Evolutionary conservation across 2,888 invertebrate species (phyloP).

Genomic region (Trissolcus brochymenae): DNA sequence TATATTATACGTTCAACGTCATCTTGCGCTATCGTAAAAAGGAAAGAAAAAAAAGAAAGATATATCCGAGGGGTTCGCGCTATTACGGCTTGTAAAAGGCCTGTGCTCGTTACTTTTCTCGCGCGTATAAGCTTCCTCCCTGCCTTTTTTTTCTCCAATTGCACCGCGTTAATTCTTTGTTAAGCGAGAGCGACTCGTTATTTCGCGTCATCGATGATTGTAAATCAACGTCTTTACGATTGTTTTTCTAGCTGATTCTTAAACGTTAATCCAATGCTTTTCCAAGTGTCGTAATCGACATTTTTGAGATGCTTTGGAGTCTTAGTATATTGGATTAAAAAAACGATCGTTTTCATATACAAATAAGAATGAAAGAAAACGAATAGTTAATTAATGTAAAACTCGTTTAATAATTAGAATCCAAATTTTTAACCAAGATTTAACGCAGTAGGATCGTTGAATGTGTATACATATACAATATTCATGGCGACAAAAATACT

Average conservation of each 20-base stretch:
- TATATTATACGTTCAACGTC: conserved; percentile 66
- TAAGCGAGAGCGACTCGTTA: conserved; percentile 38
- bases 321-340: no score
- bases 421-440: no score
- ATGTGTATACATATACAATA: no score
- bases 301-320: conserved; percentile 5
- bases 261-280: conserved; percentile 14
- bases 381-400: no score
- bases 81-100: conserved; percentile 58
- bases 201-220: conserved; percentile 41
- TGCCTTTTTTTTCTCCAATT: conserved; percentile 24
- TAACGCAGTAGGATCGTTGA: no score
- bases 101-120: conserved; percentile 29
- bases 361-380: no score
- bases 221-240: conserved; percentile 50
- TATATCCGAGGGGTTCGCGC: conserved; percentile 58
- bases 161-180: conserved; percentile 45
- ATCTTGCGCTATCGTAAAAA: conserved; percentile 69
- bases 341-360: no score
- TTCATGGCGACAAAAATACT: no score
- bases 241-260: conserved; percentile 25
- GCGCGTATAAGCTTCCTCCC: conserved; percentile 34
- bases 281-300: conserved; percentile 4
- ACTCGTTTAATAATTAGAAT: no score
- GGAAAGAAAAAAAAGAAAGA: conserved; percentile 59